Conservation (phyloP, 2,888 invertebrate genomes). For the Miltochrista miniata region DNA sequence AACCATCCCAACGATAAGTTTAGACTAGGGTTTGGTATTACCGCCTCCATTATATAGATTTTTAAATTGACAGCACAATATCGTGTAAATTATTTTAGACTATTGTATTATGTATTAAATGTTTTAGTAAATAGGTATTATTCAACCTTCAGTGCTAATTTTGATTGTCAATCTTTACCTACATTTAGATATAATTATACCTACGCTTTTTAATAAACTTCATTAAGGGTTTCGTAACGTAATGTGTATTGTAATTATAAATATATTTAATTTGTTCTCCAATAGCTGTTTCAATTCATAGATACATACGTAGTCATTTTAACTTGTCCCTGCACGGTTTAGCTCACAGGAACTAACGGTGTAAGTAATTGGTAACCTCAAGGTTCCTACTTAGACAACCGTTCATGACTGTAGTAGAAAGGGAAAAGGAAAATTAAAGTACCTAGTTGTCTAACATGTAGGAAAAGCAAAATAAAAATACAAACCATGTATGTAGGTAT, state of each 20-base stretch:
- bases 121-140: constrained; percentile 22
- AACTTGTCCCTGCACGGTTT: too few relatives aligned
- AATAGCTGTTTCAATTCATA: not conserved
- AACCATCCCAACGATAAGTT: constrained; percentile 80
- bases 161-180: constrained; percentile 13
- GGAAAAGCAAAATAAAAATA: too few relatives aligned
- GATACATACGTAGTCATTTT: too few relatives aligned
- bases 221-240: constrained; percentile 13
- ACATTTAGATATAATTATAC: constrained; percentile 15
- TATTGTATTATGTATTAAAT: constrained; percentile 11
- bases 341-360: too few relatives aligned
- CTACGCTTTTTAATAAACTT: constrained; percentile 6
- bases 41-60: constrained; percentile 60
- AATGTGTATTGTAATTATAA: constrained; percentile 18
- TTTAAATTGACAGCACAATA: not conserved
- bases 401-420: too few relatives aligned
- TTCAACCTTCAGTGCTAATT: constrained; percentile 14
- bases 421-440: too few relatives aligned
- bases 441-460: too few relatives aligned
- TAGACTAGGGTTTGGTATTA: constrained; percentile 71
- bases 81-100: not conserved
- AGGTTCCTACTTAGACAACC: too few relatives aligned
- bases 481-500: too few relatives aligned
- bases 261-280: constrained; percentile 9
- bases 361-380: too few relatives aligned